phyloP scores from a whole-genome alignment of 2,113 vertebrate species.

The Stegostoma tigrinum region DNA sequence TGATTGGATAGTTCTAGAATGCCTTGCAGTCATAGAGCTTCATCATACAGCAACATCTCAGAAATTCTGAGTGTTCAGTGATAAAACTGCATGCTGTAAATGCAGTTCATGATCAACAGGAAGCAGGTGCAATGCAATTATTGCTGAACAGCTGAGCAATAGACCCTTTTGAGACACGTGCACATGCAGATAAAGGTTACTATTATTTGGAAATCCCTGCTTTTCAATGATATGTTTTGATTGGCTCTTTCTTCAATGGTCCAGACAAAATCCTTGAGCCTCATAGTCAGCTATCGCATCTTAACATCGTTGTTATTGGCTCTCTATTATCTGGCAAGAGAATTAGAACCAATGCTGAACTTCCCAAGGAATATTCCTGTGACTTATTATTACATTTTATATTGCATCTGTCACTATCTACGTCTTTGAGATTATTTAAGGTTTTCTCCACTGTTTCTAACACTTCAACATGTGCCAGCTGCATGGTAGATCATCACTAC shows the following conservation, averaged over 20 bases:
- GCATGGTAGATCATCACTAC: neutral
- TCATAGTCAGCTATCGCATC: neutral
- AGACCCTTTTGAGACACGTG: neutral
- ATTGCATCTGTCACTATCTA: neutral
- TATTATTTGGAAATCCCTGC: neutral
- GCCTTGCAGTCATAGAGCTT: neutral
- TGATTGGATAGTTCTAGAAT: neutral
- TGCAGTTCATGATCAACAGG: neutral
- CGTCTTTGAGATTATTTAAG: neutral
- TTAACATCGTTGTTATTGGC: neutral
- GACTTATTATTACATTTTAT: neutral
- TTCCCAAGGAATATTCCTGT: neutral
- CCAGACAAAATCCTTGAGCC: neutral
- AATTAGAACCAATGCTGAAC: neutral
- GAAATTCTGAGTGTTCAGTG: neutral
- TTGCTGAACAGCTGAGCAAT: neutral
- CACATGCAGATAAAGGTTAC: neutral
- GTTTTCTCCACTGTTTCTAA: neutral
- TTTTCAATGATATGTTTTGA: neutral
- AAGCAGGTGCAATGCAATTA: neutral
- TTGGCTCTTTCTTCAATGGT: neutral
- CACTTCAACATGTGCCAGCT: neutral
- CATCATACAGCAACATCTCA: neutral
- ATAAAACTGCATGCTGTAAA: neutral
- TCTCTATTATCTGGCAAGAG: neutral